Base-by-base conservation (phyloP, 2,888 invertebrate species). In the Penaeus monodon region DNA sequence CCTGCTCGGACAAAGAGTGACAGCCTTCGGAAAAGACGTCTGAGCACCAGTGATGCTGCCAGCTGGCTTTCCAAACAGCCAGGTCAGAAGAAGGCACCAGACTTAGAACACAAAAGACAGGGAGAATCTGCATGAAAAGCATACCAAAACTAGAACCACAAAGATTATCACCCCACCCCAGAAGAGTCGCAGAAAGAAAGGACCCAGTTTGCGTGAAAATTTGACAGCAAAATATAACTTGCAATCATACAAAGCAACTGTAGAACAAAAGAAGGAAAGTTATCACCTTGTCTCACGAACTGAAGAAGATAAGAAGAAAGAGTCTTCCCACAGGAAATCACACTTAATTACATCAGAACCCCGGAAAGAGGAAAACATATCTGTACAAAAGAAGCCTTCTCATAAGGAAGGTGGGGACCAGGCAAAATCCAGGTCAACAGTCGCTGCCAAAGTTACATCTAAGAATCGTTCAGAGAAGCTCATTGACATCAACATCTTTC, bases 381-480 rank as follows among this genome's bases (percentile, higher is more conserved):
- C 89, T 17, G 44, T 89, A 65, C 87, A 85, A 63, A 85, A 68
- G 57, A 88, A 65, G 24, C 81, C 7, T 49, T 64, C 68, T 64
- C 24, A 29, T 44, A 38, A 44, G n/a, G 65, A 83, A 44, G 12
- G 10, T 22, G n/a, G 12, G 29, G 33, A n/a, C 8, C 63, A 80
- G 33, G 84, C 78, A 14, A 73, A 85, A 44, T 33, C 84, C 63
- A 68, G 70, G 38, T 22, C 83, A 2, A 88, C 83, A 24, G 88
- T 86, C 38, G 88, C 86, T 24, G 89, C 84, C 17, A 89, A 89
- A 68, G 70, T 88, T 29, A 89, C 88, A 7, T 80, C 33, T 7
- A 88, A 86, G 68, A 84, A 83, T 49, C 85, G 89, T 12, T 79
- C 73, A 38, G 83, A 86, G 64, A 88, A 85, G 38, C 80, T 89